phyloP scores from a whole-genome alignment of 2,888 invertebrate species.

The Pimpla rufipes region DNA sequence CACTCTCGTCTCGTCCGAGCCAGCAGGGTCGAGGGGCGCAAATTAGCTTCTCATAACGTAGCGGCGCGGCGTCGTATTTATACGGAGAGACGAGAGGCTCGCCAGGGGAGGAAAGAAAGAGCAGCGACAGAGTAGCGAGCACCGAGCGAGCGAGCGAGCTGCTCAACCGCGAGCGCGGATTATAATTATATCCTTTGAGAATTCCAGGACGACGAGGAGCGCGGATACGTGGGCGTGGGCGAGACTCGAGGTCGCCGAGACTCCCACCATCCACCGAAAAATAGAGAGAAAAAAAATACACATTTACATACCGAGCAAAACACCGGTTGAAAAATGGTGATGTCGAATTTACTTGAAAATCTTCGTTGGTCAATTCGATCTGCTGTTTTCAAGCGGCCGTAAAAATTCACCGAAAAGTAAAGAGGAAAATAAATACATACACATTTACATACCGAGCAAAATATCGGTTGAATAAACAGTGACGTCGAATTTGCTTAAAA shows the following conservation, averaged over 20 bases:
- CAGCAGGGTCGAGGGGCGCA: slow-evolving; percentile 55
- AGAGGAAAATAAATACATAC: background rate
- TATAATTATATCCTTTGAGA: slow-evolving; percentile 59
- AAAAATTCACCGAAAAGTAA: background rate
- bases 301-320: background rate
- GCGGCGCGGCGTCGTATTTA: slow-evolving; percentile 51
- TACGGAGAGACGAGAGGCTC: slow-evolving; percentile 35
- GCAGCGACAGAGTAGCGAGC: background rate
- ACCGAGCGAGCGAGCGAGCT: slow-evolving; percentile 7
- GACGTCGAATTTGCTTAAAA: no score
- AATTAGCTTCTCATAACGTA: slow-evolving; percentile 61
- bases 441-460: background rate
- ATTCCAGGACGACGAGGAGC: slow-evolving; percentile 29
- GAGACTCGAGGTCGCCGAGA: slow-evolving; percentile 14
- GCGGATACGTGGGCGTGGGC: slow-evolving; percentile 15
- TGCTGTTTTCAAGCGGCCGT: no score
- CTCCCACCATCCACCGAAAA: background rate
- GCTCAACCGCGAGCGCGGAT: slow-evolving; percentile 20
- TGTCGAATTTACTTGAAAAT: no score
- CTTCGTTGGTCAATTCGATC: no score
- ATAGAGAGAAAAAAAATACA: background rate
- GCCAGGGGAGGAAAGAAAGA: slow-evolving; percentile 3
- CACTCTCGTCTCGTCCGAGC: slow-evolving; percentile 52
- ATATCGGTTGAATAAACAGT: no score
- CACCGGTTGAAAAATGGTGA: no score